These are phyloP conservation scores for Antedon mediterranea DNA, from an alignment of 53 echinoderm and acorn worm species.

Conservation along the genomic window DNA sequence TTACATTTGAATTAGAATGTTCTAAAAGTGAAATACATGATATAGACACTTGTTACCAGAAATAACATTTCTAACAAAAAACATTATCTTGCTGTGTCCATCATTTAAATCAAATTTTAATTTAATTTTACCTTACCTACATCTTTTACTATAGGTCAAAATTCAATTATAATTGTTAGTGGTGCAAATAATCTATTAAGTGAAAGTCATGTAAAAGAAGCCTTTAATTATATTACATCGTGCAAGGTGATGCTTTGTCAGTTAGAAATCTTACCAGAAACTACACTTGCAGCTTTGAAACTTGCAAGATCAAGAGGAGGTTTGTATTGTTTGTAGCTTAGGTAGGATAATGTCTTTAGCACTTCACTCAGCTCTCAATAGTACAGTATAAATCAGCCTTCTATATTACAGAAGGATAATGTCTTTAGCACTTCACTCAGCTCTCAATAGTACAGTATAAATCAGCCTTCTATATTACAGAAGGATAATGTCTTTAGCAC, in stretches of 20 bases:
- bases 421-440: neutral
- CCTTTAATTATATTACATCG: conserved; percentile 21
- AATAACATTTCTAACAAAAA: no score
- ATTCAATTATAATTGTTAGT: conserved; percentile 72
- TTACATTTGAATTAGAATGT: no score
- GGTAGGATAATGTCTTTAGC: neutral
- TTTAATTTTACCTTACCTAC: no score
- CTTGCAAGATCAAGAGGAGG: conserved; percentile 45
- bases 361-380: neutral
- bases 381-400: no score
- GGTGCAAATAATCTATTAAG: conserved; percentile 68
- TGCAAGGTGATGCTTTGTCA: conserved; percentile 69
- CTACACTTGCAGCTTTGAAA: conserved; percentile 67
- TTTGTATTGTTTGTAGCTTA: conserved; percentile 17
- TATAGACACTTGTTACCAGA: no score
- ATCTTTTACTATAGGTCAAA: conserved; percentile 93
- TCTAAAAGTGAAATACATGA: no score
- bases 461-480: no score
- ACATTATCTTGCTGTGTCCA: no score
- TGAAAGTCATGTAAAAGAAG: conserved; percentile 36
- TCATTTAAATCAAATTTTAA: no score
- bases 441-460: no score
- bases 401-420: no score
- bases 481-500: neutral
- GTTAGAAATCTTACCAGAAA: conserved; percentile 57